Evolutionary conservation across 2,113 vertebrate species (phyloP).

Genomic region (Podilymbus podiceps): DNA sequence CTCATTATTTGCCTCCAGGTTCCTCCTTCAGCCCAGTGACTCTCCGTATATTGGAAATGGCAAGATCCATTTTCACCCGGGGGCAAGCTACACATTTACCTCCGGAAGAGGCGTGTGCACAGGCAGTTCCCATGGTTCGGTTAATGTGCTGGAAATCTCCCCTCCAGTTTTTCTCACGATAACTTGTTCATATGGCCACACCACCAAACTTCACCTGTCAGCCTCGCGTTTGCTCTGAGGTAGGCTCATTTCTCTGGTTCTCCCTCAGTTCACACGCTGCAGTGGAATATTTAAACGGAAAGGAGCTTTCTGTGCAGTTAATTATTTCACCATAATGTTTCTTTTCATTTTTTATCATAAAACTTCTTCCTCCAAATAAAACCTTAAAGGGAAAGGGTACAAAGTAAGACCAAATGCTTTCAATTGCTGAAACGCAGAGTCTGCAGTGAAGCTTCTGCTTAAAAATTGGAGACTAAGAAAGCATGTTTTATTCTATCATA

Average conservation of each 20-base stretch:
- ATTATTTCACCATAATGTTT: neutral
- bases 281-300: neutral
- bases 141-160: conserved; percentile 16
- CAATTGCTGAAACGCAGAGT: neutral
- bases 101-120: neutral
- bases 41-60: neutral
- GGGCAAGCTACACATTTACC: neutral
- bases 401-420: neutral
- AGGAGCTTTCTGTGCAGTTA: neutral
- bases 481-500: conserved; percentile 25
- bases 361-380: neutral
- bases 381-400: neutral
- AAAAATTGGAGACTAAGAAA: conserved; percentile 35
- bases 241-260: neutral
- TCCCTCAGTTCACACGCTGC: neutral
- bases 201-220: neutral
- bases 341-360: neutral
- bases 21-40: neutral
- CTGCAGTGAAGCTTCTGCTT: neutral
- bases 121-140: neutral
- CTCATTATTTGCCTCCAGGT: neutral
- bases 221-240: neutral
- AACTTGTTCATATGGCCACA: neutral
- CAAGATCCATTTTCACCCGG: neutral
- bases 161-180: neutral